Evolutionary conservation across 2,888 invertebrate species (phyloP), one percentile per base, ranked within the genome.

Genomic region (Eristalis pertinax): DNA sequence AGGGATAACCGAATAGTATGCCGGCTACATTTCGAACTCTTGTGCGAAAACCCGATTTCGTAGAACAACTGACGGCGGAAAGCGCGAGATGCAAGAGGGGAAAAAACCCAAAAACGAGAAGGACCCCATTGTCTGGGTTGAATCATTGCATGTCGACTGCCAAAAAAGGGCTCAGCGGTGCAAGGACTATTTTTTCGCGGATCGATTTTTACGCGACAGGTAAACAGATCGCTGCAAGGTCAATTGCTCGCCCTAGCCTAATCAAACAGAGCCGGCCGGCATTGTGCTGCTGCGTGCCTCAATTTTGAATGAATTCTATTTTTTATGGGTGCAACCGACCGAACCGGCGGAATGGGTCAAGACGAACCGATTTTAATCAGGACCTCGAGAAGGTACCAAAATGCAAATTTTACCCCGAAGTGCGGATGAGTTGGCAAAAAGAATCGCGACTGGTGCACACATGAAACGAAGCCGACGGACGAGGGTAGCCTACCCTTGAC

Each of bases 201-300:
- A 15, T 22, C 11, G 22, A 72, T 83, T 77, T 77, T 83, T 73
- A 41, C 67, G 78, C 63, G 73, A 35, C 78, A 84, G 83, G 83
- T 84, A 83, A 26, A 43, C 56, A 72, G 43, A 41, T 24, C 19
- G 1, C n/a, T 24, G 15, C 63, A 78, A 70, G 77, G 77, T 19
- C 69, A 64, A 19, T 7, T 4, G 11, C 65, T 13, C 22, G 35
- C 22, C 72, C 19, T 4, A 7, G 22, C 8, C 13, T 62, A 43
- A 68, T 58, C 73, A 83, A 83, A 78, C 50, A 62, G 24, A 32
- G 24, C 78, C 72, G 50, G 32, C 32, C 0, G 0, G 13, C 43
- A 43, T 43, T 50, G n/a, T 50, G 7, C n/a, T 5, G n/a, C 5
- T n/a, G 4, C 26, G 26, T 1, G 26, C 19, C 7, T 5, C 8